phyloP scores from a whole-genome alignment of 2,797 vertebrate genomes.

The Bothrops alternatus region DNA sequence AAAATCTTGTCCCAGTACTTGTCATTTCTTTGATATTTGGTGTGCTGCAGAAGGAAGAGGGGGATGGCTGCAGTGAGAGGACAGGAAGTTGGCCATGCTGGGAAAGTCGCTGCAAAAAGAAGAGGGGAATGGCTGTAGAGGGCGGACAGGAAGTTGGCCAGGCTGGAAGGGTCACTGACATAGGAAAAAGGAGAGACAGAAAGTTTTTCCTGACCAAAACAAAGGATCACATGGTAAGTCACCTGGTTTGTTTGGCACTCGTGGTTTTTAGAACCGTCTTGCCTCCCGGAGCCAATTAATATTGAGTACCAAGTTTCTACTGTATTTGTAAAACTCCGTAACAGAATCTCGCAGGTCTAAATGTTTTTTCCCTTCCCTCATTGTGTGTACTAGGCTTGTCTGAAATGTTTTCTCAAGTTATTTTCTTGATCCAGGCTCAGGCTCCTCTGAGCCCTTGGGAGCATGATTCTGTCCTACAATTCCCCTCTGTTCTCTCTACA shows the following conservation, averaged over 20 bases:
- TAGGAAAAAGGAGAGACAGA: neutral
- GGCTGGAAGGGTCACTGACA: neutral
- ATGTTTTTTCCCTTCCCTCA: neutral
- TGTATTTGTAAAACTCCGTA: neutral
- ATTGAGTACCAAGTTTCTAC: neutral
- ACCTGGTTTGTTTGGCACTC: neutral
- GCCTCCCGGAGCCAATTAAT: neutral
- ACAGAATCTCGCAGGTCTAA: neutral
- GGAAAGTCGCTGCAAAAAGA: neutral
- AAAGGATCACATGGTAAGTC: neutral
- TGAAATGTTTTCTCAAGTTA: neutral
- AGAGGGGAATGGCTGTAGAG: neutral
- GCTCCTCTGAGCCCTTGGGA: neutral
- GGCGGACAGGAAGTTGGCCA: neutral
- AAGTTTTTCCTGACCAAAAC: neutral
- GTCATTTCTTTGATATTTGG: neutral
- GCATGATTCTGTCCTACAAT: neutral
- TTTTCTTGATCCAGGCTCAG: neutral
- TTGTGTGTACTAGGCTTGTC: neutral
- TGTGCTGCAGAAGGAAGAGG: neutral
- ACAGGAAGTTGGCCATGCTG: neutral
- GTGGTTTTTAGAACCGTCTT: neutral
- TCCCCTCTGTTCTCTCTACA: neutral
- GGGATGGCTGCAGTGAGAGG: neutral
- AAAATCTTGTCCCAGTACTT: neutral